Percentiles rank a stretch among this genome's conserved stretches.
Evolutionary conservation across 2,888 invertebrate genomes (phyloP).

Genomic region (Tridacna crocea): DNA sequence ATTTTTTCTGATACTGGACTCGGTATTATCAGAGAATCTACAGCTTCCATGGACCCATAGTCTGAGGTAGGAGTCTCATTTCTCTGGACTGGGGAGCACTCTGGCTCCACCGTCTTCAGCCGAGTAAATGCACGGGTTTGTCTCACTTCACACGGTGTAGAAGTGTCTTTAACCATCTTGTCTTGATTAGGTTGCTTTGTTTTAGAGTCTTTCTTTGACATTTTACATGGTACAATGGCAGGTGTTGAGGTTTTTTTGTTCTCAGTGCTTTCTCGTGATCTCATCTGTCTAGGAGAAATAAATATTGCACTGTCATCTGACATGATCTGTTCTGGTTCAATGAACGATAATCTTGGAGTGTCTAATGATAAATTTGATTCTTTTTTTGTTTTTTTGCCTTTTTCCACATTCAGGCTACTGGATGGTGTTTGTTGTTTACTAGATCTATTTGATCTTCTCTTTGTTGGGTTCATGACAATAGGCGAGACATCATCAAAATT

Average conservation of each 20-base stretch:
- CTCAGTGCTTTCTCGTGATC: not conserved
- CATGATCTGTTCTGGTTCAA: not conserved
- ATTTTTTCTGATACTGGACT: conserved; percentile 22
- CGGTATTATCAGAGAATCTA: conserved; percentile 17
- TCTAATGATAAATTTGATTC: not conserved
- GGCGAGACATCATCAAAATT: conserved; percentile 24
- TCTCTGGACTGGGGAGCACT: conserved; percentile 42
- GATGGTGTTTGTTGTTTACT: not conserved
- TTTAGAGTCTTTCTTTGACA: not conserved
- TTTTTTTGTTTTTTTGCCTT: not conserved
- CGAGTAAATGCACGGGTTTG: conserved; percentile 30
- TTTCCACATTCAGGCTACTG: not conserved
- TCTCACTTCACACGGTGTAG: conserved; percentile 46
- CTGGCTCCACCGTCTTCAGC: conserved; percentile 37
- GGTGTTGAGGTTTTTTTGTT: conserved; percentile 14
- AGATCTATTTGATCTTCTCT: not conserved
- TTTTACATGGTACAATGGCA: conserved; percentile 4
- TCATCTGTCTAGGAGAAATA: conserved; percentile 1
- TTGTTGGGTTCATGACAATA: not conserved
- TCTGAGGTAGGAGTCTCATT: conserved; percentile 53
- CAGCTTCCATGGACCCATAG: conserved; percentile 46
- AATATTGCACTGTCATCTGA: conserved; percentile 22
- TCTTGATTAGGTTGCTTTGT: not conserved
- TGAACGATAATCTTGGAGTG: not conserved
- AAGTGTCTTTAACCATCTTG: conserved; percentile 29